Conservation (phyloP, 2,113 vertebrate species). For the human region GRCh38 chr2:190047001-190047500, state of each 20-base stretch:
- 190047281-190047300: neutral
- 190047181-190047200: neutral
- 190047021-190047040: neutral
- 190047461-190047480: neutral
- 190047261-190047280: neutral
- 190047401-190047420: neutral
- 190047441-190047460: neutral
- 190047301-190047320: neutral
- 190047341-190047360: neutral
- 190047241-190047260: neutral
- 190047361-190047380: neutral
- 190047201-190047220: neutral
- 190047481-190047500: neutral
- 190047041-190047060: neutral
- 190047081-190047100: neutral
- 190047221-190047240: neutral
- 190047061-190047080: neutral
- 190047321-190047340: too few species aligned
- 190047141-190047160: neutral
- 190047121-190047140: neutral
- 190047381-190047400: neutral
- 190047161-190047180: neutral
- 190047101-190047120: neutral
- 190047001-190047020: neutral
- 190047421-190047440: neutral